phyloP scores from a whole-genome alignment of 2,888 invertebrate species.

The Dryococelus australis region DNA sequence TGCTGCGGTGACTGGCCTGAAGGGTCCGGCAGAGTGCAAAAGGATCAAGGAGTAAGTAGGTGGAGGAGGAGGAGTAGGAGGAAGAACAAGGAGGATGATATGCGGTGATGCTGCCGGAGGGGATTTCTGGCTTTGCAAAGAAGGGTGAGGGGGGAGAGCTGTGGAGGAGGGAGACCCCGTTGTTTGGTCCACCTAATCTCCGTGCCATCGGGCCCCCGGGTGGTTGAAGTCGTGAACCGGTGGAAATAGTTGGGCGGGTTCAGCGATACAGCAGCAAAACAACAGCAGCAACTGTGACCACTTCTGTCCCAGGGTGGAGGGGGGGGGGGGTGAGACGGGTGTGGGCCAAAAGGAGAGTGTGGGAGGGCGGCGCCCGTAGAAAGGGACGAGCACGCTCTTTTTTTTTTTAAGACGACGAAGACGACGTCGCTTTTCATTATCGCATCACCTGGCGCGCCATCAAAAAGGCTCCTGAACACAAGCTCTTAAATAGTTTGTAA shows the following conservation, averaged over 20 bases:
- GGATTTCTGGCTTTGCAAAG: too few species aligned
- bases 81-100: neutral
- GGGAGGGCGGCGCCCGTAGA: neutral
- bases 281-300: slow-evolving; percentile 6
- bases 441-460: neutral
- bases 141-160: neutral
- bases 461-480: neutral
- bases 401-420: neutral
- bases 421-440: neutral
- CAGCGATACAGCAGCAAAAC: neutral
- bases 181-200: neutral
- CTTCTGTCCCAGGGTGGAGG: neutral
- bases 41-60: neutral
- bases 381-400: neutral
- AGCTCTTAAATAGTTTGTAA: too few species aligned
- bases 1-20: neutral
- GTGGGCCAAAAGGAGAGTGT: neutral
- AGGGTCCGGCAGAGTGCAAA: neutral
- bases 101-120: neutral
- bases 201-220: neutral
- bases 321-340: neutral
- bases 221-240: neutral
- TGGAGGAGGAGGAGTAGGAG: too few species aligned
- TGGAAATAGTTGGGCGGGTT: slow-evolving; percentile 3
- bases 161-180: neutral